phyloP scores from a whole-genome alignment of 2,797 vertebrate species.

The Malacoctenus gilli region DNA sequence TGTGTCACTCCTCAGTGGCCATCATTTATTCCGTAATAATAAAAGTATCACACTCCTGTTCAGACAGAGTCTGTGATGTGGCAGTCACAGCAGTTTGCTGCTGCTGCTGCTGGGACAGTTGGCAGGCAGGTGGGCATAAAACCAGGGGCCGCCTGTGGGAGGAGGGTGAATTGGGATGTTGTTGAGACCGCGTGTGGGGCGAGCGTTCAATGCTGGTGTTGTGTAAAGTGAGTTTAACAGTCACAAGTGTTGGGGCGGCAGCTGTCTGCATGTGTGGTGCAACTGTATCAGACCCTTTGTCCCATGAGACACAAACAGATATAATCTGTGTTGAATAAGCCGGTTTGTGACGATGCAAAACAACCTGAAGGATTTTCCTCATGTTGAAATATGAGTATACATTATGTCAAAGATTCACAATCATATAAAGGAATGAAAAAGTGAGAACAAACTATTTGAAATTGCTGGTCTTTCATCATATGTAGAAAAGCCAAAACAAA shows the following conservation, averaged over 20 bases:
- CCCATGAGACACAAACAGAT: conserved; percentile 26
- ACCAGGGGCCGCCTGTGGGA: conserved; percentile 43
- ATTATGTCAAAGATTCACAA: background rate
- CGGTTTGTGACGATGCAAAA: background rate
- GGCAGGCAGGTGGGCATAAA: conserved; percentile 47
- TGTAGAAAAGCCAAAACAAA: no score
- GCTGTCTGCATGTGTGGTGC: conserved; percentile 44
- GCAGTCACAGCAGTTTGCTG: background rate
- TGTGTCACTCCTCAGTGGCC: no score
- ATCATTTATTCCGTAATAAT: no score
- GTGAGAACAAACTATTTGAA: no score
- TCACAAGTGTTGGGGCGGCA: conserved; percentile 64
- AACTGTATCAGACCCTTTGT: conserved; percentile 23
- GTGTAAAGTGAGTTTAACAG: conserved; percentile 47
- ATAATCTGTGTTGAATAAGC: background rate
- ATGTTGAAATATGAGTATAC: background rate
- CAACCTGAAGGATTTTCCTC: no score
- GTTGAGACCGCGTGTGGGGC: conserved; percentile 40
- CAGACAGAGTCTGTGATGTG: no score
- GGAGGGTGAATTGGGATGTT: conserved; percentile 49
- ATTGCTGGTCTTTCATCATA: no score
- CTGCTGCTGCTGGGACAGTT: conserved; percentile 49
- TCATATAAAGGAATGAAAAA: background rate
- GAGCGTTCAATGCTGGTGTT: conserved; percentile 33
- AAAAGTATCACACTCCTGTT: no score